phyloP scores from a whole-genome alignment of 2,888 invertebrate genomes.

The Drosophila picticornis region DNA sequence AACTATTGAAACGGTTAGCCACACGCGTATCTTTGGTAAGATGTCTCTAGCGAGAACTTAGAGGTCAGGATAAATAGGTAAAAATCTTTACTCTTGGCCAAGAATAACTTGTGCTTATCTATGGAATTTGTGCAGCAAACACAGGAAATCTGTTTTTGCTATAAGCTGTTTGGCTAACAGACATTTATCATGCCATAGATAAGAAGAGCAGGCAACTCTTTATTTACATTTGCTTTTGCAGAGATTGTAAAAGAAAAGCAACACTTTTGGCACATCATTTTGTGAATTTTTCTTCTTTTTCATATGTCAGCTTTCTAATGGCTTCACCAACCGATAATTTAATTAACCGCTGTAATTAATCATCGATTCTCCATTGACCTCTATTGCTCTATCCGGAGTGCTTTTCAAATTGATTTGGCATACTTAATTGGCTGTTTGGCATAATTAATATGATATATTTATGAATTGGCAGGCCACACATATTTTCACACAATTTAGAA shows the following conservation, averaged over 20 bases:
- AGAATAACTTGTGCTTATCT: not conserved
- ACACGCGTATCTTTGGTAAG: not conserved
- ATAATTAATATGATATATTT: slow-evolving; percentile 43
- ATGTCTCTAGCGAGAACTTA: not conserved
- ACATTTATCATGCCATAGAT: not conserved
- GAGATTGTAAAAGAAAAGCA: not conserved
- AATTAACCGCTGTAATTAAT: slow-evolving; percentile 47
- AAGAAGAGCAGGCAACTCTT: not conserved
- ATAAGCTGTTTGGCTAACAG: not conserved
- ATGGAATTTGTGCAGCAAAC: not conserved
- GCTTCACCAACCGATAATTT: slow-evolving; percentile 9
- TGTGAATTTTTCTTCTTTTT: not conserved
- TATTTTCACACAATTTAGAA: not conserved
- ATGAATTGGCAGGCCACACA: slow-evolving; percentile 9
- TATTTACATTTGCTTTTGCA: not conserved
- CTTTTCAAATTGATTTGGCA: slow-evolving; percentile 8
- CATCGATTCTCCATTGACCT: slow-evolving; percentile 27
- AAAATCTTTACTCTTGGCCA: not conserved
- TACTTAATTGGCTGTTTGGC: slow-evolving; percentile 36
- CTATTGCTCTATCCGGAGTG: slow-evolving; percentile 3
- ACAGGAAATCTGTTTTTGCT: not conserved
- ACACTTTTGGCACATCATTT: slow-evolving; percentile 4
- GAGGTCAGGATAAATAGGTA: not conserved
- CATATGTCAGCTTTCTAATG: slow-evolving; percentile 22
- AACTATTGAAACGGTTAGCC: not conserved